A percentile compares a stretch with the other conserved stretches of the same genome.
phyloP scores from a whole-genome alignment of 2,113 vertebrate species.

The Loxodonta africana region DNA sequence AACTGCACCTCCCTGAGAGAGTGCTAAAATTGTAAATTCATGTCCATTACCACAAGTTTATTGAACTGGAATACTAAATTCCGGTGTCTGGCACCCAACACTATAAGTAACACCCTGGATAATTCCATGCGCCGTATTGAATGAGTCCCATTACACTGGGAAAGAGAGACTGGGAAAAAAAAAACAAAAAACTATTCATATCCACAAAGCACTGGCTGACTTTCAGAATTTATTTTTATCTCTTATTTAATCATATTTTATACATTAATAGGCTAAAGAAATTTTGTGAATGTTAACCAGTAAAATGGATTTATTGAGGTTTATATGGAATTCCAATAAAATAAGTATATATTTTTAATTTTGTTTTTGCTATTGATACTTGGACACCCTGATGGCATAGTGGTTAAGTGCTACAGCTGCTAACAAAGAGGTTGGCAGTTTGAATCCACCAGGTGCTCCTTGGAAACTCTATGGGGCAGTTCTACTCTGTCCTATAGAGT shows the following conservation, averaged over 20 bases:
- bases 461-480: too few species aligned
- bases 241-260: neutral
- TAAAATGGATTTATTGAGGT: neutral
- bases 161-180: neutral
- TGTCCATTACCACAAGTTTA: neutral
- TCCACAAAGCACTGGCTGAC: neutral
- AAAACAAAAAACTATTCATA: neutral
- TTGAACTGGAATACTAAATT: neutral
- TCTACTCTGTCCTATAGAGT: too few species aligned
- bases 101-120: neutral
- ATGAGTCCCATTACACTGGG: neutral
- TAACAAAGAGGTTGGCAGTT: too few species aligned
- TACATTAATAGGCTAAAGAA: neutral
- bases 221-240: neutral
- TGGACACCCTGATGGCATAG: too few species aligned
- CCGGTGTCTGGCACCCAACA: neutral
- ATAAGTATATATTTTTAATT: neutral
- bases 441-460: too few species aligned
- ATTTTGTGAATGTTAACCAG: neutral
- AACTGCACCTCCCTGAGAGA: neutral
- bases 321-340: neutral
- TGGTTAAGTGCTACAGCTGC: too few species aligned
- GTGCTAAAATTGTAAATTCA: slow-evolving; percentile 21
- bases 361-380: neutral
- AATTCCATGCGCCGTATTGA: neutral